Conservation (phyloP, 2,113 vertebrate species). For the Tetraodon nigroviridis region DNA sequence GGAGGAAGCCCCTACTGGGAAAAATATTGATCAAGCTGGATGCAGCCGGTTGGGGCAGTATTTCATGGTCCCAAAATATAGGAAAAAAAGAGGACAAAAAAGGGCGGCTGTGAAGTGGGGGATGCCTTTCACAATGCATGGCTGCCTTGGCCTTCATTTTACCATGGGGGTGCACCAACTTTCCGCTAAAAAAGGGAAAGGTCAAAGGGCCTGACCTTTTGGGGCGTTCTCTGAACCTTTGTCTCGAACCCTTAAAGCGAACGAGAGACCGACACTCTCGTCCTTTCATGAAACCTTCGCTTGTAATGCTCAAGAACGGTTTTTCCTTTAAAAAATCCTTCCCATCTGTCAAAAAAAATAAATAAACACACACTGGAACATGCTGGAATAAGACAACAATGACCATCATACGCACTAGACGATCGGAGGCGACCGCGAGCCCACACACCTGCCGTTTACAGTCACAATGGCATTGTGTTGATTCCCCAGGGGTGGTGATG, state of each 20-base stretch:
- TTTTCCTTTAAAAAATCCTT: background rate
- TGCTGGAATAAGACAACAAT: background rate
- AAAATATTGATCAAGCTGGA: slow-evolving; percentile 50
- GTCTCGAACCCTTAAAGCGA: slow-evolving; percentile 29
- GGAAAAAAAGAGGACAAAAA: slow-evolving; percentile 43
- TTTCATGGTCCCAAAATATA: slow-evolving; percentile 42
- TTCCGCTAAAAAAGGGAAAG: slow-evolving; percentile 38
- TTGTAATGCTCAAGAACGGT: background rate
- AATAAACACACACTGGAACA: too few species aligned
- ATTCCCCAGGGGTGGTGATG: too few species aligned
- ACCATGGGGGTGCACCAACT: slow-evolving; percentile 46
- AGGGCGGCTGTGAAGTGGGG: slow-evolving; percentile 15
- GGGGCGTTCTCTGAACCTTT: slow-evolving; percentile 53
- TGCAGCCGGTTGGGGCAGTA: slow-evolving; percentile 57
- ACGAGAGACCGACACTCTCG: slow-evolving; percentile 10
- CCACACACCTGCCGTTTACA: too few species aligned
- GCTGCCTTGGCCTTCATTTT: slow-evolving; percentile 50
- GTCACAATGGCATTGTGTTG: too few species aligned
- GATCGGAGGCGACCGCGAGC: too few species aligned
- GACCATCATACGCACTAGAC: background rate
- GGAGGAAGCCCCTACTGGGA: slow-evolving; percentile 7
- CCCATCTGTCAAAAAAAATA: background rate
- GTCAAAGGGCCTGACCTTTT: slow-evolving; percentile 56
- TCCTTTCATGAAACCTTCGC: background rate
- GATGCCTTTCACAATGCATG: slow-evolving; percentile 26